A percentile compares a stretch with the other conserved stretches of the same genome.
Evolutionary conservation across 1,140 invertebrate species (phyloP).

Genomic region (Zaprionus davidi): DNA sequence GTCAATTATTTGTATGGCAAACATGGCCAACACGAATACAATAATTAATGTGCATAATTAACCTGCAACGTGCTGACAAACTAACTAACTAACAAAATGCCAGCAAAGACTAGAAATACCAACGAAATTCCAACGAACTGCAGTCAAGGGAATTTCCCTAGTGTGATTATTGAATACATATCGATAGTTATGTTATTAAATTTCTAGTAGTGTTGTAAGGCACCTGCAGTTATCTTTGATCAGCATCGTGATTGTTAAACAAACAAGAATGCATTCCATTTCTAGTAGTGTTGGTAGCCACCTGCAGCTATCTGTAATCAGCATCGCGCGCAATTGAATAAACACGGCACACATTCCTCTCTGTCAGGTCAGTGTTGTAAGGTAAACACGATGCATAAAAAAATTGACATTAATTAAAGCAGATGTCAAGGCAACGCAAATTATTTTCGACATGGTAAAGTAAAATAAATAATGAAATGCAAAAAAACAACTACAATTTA

Average conservation of each 20-base stretch:
- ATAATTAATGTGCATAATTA: constrained; percentile 1
- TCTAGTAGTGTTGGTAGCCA: neutral
- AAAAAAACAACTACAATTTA: constrained; percentile 13
- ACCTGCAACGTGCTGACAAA: constrained; percentile 2
- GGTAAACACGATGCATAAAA: neutral
- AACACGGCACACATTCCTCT: neutral
- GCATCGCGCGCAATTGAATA: neutral
- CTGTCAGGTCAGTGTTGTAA: neutral
- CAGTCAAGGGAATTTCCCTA: no score
- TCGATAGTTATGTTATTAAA: no score
- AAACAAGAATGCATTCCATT: neutral
- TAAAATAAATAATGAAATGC: neutral
- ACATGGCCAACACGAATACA: neutral
- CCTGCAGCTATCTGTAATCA: neutral
- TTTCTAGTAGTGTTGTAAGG: no score
- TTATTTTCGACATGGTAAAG: neutral
- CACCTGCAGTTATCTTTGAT: no score
- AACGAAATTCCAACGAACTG: neutral
- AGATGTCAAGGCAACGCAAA: neutral
- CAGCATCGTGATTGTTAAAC: neutral
- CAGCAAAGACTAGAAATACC: neutral
- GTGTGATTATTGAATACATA: no score
- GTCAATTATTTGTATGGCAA: constrained; percentile 5
- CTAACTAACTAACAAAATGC: neutral
- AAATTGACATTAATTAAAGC: constrained; percentile 8